Conservation (phyloP, 1,140 invertebrate species). For the Apis florea region DNA sequence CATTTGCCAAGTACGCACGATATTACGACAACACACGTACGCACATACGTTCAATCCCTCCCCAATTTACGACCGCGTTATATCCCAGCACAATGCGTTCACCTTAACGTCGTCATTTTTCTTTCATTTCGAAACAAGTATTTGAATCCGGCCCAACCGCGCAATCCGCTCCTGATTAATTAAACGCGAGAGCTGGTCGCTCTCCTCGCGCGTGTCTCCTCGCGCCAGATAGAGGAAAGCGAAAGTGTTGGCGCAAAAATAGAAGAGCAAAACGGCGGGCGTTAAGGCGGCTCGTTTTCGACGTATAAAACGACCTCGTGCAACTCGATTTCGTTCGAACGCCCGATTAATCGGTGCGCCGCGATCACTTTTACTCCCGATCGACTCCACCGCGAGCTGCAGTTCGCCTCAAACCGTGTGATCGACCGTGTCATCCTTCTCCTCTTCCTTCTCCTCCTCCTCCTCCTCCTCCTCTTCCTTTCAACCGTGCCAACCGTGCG, state of each 20-base stretch:
- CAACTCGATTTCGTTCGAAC: constrained; percentile 53
- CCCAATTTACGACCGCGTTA: too few relatives aligned
- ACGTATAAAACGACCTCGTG: constrained; percentile 40
- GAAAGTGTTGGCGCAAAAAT: constrained; percentile 54
- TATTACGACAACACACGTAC: too few relatives aligned
- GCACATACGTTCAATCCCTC: too few relatives aligned
- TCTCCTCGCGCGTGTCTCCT: constrained; percentile 9
- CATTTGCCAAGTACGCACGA: too few relatives aligned
- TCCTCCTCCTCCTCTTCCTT: too few relatives aligned
- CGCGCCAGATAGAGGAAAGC: constrained; percentile 46
- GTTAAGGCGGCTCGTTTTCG: constrained; percentile 34
- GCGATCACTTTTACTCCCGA: constrained; percentile 45
- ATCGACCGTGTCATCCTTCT: background rate
- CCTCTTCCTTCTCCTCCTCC: background rate
- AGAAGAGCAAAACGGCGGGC: constrained; percentile 52
- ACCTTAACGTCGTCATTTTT: too few relatives aligned
- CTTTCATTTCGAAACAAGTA: too few relatives aligned
- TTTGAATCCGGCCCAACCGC: background rate
- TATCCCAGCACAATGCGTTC: too few relatives aligned
- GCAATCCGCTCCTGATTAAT: constrained; percentile 27
- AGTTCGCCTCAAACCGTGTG: background rate
- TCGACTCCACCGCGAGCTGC: background rate
- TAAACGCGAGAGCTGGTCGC: background rate
- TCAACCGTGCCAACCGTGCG: background rate
- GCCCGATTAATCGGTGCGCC: constrained; percentile 18